phyloP scores from a whole-genome alignment of 2,888 invertebrate genomes.

The Lasioglossum oenotherae region DNA sequence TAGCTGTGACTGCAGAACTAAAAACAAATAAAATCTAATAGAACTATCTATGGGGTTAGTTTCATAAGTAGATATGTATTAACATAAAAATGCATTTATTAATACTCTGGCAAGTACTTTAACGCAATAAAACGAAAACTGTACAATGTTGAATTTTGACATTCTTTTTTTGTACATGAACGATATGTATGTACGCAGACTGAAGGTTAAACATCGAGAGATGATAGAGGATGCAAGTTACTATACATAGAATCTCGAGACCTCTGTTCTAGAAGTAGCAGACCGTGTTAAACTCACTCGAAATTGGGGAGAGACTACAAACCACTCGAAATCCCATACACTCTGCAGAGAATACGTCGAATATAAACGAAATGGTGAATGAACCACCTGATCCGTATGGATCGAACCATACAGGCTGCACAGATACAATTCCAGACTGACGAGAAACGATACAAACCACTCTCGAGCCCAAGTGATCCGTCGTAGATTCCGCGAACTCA shows the following conservation, averaged over 20 bases:
- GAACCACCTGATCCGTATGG: not conserved
- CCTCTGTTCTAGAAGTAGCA: not conserved
- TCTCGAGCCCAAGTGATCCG: not conserved
- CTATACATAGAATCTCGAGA: not conserved
- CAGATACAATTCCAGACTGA: not conserved
- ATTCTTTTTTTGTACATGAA: too few relatives aligned
- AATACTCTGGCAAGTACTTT: too few relatives aligned
- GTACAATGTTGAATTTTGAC: too few relatives aligned
- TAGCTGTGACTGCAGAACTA: too few relatives aligned
- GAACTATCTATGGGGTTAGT: too few relatives aligned
- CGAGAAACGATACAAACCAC: slow-evolving; percentile 1
- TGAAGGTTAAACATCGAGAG: too few relatives aligned
- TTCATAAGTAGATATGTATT: too few relatives aligned
- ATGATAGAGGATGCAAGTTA: too few relatives aligned
- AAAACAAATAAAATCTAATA: too few relatives aligned
- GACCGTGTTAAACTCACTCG: not conserved
- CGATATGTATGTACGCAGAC: too few relatives aligned
- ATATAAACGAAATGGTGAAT: not conserved
- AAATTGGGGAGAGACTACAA: not conserved
- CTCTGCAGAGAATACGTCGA: not conserved
- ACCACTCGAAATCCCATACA: not conserved
- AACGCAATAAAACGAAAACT: too few relatives aligned
- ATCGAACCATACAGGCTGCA: not conserved
- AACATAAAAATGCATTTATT: too few relatives aligned
- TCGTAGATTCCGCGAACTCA: not conserved